These are phyloP conservation scores for Ypsolopha sequella DNA, from an alignment of 2,888 invertebrate genomes.

Conservation along the genomic window DNA sequence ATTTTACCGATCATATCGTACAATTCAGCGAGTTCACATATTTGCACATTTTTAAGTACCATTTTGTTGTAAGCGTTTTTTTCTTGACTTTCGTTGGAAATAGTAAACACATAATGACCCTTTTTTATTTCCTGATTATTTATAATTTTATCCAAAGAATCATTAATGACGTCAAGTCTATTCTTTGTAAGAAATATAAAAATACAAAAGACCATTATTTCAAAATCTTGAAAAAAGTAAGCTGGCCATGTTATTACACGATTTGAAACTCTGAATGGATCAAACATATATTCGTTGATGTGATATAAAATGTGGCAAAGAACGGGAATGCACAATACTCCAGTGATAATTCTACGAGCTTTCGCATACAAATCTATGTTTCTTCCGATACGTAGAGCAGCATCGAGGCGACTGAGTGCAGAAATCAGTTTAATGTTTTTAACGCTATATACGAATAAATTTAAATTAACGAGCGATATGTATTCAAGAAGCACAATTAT, in stretches of 20 bases:
- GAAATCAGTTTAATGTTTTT: constrained; percentile 5
- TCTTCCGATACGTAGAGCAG: not conserved
- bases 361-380: constrained; percentile 1
- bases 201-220: constrained; percentile 3
- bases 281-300: not conserved
- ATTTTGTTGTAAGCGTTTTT: not conserved
- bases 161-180: constrained; percentile 3
- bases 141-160: constrained; percentile 1
- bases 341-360: not conserved
- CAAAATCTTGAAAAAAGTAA: constrained; percentile 5
- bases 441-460: not conserved
- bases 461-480: constrained; percentile 1
- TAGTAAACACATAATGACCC: not conserved
- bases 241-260: not conserved
- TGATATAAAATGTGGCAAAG: not conserved
- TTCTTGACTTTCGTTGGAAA: not conserved
- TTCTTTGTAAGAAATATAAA: constrained; percentile 1
- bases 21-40: constrained; percentile 6
- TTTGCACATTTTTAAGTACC: not conserved
- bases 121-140: not conserved
- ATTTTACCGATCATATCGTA: constrained; percentile 9
- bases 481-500: constrained; percentile 3
- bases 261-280: not conserved
- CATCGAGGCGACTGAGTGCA: constrained; percentile 4
- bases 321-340: not conserved